Base-by-base conservation (phyloP, 2,113 vertebrate species). In the Sakesphorus luctuosus region DNA sequence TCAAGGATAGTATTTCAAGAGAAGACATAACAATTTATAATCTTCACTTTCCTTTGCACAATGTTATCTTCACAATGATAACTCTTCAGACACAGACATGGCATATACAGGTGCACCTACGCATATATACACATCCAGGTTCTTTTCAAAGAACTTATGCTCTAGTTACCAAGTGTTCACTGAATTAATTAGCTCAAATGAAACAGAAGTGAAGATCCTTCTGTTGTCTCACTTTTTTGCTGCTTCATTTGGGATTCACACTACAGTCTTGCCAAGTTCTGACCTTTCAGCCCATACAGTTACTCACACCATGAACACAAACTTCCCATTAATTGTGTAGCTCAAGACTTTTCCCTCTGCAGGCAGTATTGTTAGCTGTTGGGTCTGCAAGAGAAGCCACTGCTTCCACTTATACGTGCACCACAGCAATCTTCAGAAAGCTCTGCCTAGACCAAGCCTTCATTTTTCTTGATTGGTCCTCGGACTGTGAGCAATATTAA, bases 271-370 rank as follows among this genome's bases (percentile, higher is more conserved):
- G 44, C 24, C 33, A 81, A 77, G 56, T 79, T 78, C 73, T 87
- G 76, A 89, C 84, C 89, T 94, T 95, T 82, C 63, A 95, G 82
- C 28, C 71, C 72, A 76, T 77, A 71, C 53, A 77, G 36, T 63
- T 85, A 81, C 25, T 87, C 50, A 36, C 0, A 0, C 21, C 52
- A 72, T 56, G 25, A 90, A 73, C 40, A 94, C 23, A 29, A 87
- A 85, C 29, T 58, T 87, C 24, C 13, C 46, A 49, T 31, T 77
- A 73, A 76, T 63, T 80, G 16, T 9, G 49, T 79, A 87, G 49
- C 31, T 76, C 28, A 18, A 65, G 62, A 56, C 17, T 21, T 62
- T 35, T 63, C 50, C 21, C 36, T 75, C 31, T 53, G n/a, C 38
- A 11, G 5, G n/a, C 5, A 66, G 40, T 49, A 72, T 9, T 13